Base-by-base conservation (phyloP, 2,888 invertebrate genomes). In the Temnothorax rugatulus region DNA sequence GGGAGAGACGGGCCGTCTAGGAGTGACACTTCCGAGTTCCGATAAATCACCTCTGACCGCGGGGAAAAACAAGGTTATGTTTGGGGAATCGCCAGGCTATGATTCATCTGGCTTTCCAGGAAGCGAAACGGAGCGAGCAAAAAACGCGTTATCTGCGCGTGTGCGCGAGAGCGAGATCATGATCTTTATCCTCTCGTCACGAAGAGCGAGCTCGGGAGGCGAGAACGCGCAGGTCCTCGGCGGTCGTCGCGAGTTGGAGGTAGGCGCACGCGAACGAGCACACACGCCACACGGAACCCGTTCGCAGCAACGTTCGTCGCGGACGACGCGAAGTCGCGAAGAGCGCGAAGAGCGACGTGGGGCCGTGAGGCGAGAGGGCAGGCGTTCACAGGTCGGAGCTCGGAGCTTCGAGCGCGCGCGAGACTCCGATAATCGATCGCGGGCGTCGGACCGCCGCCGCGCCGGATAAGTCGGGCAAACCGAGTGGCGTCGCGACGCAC, bases 401-500 rank as follows among this genome's bases (percentile, higher is more conserved):
- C 2, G 29, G n/a, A 59, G 29, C 7, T 15, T 50, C n/a, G 50
- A 29, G 29, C n/a, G 68, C 47, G 66, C 29, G 66, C 25, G 63
- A 34, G 13, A 41, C 15, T 11, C 18, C 15, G 63, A 64, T 38
- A 50, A 76, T 76, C 75, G 64, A 76, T 76, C 61, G 25, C 25
- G 44, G 57, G 38, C 54, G 66, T 38, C 38, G 21, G 29, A 4
- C 11, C 0, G 2, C 34, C 18, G 52, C 29, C 61, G 64, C 64
- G 38, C 21, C 66, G 15, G 59, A 7, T 34, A 69, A 82, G 64
- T 83, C 83, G 83, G 63, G 66, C 52, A 82, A 34, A 83, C 61
- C 83, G 85, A 82, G 77, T 85, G 75, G 89, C 83, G 86, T 88
- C 84, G 86, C 87, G 87, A 84, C 41, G 9, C 84, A 84, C 44